Conservation (phyloP, 2,888 invertebrate species). For the Elaeidobius kamerunicus region DNA sequence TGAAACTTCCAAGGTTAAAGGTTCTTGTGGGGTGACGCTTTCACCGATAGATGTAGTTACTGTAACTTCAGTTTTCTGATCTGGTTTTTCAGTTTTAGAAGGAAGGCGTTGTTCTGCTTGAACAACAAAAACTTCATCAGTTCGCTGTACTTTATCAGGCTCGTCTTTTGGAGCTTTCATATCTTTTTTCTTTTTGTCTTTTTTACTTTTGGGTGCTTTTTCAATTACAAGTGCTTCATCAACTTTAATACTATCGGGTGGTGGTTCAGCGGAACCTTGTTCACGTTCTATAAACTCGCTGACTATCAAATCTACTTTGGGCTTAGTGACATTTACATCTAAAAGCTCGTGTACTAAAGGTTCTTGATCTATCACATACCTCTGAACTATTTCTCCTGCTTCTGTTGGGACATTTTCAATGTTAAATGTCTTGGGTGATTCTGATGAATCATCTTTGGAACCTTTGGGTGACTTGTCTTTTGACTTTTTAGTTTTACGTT, state of each 20-base stretch:
- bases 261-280: slow-evolving; percentile 35
- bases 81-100: background rate
- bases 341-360: slow-evolving; percentile 40
- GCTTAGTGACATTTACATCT: slow-evolving; percentile 38
- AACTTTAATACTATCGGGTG: slow-evolving; percentile 40
- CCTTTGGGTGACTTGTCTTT: slow-evolving; percentile 8
- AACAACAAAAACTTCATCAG: slow-evolving; percentile 33
- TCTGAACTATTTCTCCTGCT: slow-evolving; percentile 42
- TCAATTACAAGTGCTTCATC: slow-evolving; percentile 43
- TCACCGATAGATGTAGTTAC: background rate
- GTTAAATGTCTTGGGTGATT: background rate
- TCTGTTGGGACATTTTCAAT: slow-evolving; percentile 10
- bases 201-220: slow-evolving; percentile 36
- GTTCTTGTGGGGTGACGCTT: slow-evolving; percentile 1
- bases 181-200: slow-evolving; percentile 34
- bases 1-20: background rate
- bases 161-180: slow-evolving; percentile 41
- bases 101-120: slow-evolving; percentile 8
- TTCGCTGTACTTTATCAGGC: slow-evolving; percentile 18
- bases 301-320: slow-evolving; percentile 31
- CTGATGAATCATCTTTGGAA: background rate
- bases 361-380: slow-evolving; percentile 47
- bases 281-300: slow-evolving; percentile 40
- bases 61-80: background rate
- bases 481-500: slow-evolving; percentile 12